Evolutionary conservation across 2,797 vertebrate species (phyloP).

Genomic region (Miichthys miiuy): DNA sequence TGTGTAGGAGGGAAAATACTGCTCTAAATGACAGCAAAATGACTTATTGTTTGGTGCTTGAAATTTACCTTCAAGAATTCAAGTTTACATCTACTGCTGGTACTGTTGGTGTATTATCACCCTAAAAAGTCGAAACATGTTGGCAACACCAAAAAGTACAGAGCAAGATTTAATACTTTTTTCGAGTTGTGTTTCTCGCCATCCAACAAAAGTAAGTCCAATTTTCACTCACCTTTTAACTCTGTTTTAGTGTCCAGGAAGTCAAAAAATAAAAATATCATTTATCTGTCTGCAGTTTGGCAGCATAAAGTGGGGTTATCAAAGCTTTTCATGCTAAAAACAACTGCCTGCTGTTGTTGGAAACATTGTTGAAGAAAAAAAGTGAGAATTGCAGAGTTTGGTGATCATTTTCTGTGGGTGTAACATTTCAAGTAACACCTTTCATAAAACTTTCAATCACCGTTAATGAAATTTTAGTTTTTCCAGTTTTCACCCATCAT

Average conservation of each 20-base stretch:
- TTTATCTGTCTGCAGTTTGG: neutral
- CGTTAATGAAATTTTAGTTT: neutral
- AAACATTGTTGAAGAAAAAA: slow-evolving; percentile 9
- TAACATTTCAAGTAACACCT: neutral
- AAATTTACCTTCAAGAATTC: neutral
- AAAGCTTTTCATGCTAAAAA: neutral
- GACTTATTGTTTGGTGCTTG: slow-evolving; percentile 12
- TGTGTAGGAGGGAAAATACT: slow-evolving; percentile 36
- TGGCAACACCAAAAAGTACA: neutral
- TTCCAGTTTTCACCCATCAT: neutral
- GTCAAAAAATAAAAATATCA: neutral
- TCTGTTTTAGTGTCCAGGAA: neutral
- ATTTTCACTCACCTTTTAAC: neutral
- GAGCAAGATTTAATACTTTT: neutral
- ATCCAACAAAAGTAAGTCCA: neutral
- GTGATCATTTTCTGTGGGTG: neutral
- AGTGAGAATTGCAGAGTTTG: slow-evolving; percentile 7
- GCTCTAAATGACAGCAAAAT: slow-evolving; percentile 1
- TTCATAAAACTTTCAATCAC: neutral
- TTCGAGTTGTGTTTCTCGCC: neutral
- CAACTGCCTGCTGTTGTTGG: neutral
- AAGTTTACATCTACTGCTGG: neutral
- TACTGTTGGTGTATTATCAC: neutral
- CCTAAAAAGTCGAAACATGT: neutral
- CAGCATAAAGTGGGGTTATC: neutral